Evolutionary conservation across 2,888 invertebrate genomes (phyloP), one percentile per base, ranked within the genome.

Genomic region (Synanthedon vespiformis): DNA sequence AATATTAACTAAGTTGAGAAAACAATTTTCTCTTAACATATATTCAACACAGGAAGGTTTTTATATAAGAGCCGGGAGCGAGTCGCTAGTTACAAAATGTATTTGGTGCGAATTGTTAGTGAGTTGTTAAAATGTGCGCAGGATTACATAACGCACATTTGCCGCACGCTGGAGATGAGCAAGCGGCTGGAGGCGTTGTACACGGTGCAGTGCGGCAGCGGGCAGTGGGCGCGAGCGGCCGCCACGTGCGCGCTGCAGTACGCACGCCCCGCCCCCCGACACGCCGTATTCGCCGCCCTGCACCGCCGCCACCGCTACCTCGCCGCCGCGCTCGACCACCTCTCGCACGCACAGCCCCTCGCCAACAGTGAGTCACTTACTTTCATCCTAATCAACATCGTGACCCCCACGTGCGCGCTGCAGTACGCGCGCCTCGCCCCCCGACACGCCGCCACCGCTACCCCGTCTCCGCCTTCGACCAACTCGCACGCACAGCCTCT

Each of bases 171-270:
- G 51, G 94, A 94, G 70, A 89, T 89, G 59, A 90, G 90, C 54
- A 89, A 90, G 57, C 89, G 92, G 6, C 79, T 93, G 12, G 90
- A 94, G 56, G 91, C 91, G n/a, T 79, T 95, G 5, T 94, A 94
- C 79, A 90, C 91, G 56, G 74, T 95, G 48, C 95, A 95, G 70
- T 81, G 91, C 51, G 90, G 90, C 52, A 90, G 93, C 70, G 90
- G 90, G 41, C 94, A 95, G 74, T 91, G 90, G 56, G 89, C 94
- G 41, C 89, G 95, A 52, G 94, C 94, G 0, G 91, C 94, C 4
- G 94, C 94, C 85, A 93, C 94, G 0, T 94, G 94, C 68, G 93
- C 94, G 51, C 89, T 91, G 56, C 91, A 94, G 69, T 95, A 94
- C 75, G 85, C 90, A n/a, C 87, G 90, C 52, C 89, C 73, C 4